phyloP scores from a whole-genome alignment of 2,113 vertebrate genomes.

The Beaufortia kweichowensis region DNA sequence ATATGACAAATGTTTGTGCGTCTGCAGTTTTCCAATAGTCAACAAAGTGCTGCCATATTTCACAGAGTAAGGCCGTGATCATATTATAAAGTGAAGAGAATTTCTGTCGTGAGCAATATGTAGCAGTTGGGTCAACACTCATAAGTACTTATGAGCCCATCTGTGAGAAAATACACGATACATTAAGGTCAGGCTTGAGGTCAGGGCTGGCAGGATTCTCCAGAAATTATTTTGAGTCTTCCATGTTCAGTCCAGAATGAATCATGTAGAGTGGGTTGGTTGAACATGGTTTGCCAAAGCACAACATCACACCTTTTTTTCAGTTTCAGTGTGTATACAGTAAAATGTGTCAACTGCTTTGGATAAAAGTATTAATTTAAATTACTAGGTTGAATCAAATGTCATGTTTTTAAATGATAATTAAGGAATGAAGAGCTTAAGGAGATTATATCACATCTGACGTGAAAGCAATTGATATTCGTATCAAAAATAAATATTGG shows the following conservation, averaged over 20 bases:
- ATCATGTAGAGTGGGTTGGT: constrained; percentile 23
- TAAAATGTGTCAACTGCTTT: constrained; percentile 13
- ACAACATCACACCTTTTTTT: constrained; percentile 2
- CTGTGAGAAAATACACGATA: constrained; percentile 9
- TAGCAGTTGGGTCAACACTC: neutral
- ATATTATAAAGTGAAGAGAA: neutral
- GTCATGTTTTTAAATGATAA: constrained; percentile 22
- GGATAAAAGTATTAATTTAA: neutral
- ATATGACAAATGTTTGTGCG: neutral
- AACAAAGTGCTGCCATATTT: neutral
- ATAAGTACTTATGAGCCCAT: neutral
- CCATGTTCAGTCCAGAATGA: neutral
- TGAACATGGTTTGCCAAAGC: neutral
- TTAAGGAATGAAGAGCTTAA: constrained; percentile 25
- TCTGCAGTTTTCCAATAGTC: neutral
- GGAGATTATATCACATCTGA: constrained; percentile 23
- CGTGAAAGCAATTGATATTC: constrained; percentile 26
- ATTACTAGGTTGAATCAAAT: constrained; percentile 26
- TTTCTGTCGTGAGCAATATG: neutral
- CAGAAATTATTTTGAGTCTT: constrained; percentile 19
- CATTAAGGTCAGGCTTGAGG: neutral
- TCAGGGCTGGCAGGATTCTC: neutral
- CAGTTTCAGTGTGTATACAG: constrained; percentile 6
- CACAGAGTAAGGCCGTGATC: constrained; percentile 3
- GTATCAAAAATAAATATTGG: constrained; percentile 1